phyloP scores from a whole-genome alignment of 1,140 invertebrate genomes.

The Rhopalosiphum maidis region DNA sequence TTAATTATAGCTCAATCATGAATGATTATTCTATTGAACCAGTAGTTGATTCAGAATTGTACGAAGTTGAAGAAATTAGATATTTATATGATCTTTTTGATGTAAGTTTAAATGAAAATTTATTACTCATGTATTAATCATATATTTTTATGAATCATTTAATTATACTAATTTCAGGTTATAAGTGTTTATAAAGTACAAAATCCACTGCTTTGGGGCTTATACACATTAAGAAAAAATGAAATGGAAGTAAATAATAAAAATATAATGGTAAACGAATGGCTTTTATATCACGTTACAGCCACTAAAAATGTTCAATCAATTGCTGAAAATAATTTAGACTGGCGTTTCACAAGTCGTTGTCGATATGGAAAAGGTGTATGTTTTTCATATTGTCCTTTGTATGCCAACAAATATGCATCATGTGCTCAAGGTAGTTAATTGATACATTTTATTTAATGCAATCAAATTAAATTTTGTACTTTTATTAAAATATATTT shows the following conservation, averaged over 20 bases:
- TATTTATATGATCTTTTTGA: conserved; percentile 36
- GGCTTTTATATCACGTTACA: conserved; percentile 37
- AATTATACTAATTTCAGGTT: not conserved
- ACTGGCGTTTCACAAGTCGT: conserved; percentile 42
- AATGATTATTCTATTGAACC: conserved; percentile 8
- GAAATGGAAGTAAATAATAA: conserved; percentile 33
- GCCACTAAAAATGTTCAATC: conserved; percentile 38
- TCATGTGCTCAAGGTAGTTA: not conserved
- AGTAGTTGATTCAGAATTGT: conserved; percentile 23
- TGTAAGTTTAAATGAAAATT: conserved; percentile 26
- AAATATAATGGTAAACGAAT: not conserved
- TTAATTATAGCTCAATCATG: not conserved
- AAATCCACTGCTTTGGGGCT: conserved; percentile 34
- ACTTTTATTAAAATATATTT: not conserved
- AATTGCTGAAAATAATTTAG: conserved; percentile 28
- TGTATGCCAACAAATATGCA: conserved; percentile 44
- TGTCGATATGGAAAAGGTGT: conserved; percentile 41
- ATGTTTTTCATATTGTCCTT: conserved; percentile 41
- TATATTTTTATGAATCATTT: not conserved
- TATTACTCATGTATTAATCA: not conserved
- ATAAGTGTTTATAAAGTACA: conserved; percentile 21
- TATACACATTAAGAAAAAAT: conserved; percentile 27
- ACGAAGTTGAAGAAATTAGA: conserved; percentile 23
- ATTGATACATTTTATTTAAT: not conserved
- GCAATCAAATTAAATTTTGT: not conserved